These are phyloP conservation scores for Poecilia picta DNA, from an alignment of 2,797 vertebrate species.

Conservation along the genomic window DNA sequence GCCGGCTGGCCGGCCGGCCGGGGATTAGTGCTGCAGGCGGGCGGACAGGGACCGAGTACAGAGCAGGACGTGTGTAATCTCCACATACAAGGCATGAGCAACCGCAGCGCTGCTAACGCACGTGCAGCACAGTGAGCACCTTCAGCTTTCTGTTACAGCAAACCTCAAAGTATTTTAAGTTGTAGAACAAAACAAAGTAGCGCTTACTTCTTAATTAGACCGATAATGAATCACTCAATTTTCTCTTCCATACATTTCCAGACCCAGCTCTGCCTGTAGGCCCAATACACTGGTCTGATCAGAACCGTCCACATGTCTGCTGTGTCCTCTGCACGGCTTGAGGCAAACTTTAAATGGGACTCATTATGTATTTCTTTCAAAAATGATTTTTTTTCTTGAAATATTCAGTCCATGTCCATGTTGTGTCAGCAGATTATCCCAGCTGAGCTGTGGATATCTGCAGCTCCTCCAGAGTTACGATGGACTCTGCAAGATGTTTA, in stretches of 20 bases:
- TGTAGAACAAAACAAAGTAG: neutral
- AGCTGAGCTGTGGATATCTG: neutral
- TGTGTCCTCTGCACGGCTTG: neutral
- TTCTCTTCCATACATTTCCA: neutral
- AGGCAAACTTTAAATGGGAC: neutral
- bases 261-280: neutral
- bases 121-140: neutral
- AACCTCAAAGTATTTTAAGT: neutral
- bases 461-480: neutral
- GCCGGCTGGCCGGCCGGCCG: constrained; percentile 46
- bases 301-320: neutral
- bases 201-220: neutral
- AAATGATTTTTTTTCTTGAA: neutral
- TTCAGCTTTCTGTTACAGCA: neutral
- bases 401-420: neutral
- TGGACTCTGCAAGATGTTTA: neutral
- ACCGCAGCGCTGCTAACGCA: constrained; percentile 12
- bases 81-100: constrained; percentile 34
- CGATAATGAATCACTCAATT: neutral
- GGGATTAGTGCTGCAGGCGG: constrained; percentile 66
- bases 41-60: constrained; percentile 57
- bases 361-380: neutral
- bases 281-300: neutral
- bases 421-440: neutral
- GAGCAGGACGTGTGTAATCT: constrained; percentile 64